phyloP scores from a whole-genome alignment of 2,113 vertebrate species.

The Plotosus lineatus region DNA sequence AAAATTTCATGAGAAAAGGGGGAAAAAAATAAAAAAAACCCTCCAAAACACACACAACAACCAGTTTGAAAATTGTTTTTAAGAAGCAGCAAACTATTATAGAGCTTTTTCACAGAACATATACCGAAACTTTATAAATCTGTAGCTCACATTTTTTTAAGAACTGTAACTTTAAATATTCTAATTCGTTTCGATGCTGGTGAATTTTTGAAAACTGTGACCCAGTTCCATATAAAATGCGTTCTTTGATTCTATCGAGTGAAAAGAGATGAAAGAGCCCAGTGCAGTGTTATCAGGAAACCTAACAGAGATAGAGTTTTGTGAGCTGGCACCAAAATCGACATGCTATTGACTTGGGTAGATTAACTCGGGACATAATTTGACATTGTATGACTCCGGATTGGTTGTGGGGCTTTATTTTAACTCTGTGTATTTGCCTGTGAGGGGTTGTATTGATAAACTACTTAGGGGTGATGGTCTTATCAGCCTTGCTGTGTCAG shows the following conservation, averaged over 20 bases:
- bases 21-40: neutral
- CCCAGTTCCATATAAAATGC: slow-evolving; percentile 40
- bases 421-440: slow-evolving; percentile 28
- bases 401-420: slow-evolving; percentile 2
- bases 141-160: neutral
- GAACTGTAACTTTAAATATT: slow-evolving; percentile 23
- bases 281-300: slow-evolving; percentile 4
- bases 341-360: slow-evolving; percentile 14
- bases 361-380: slow-evolving; percentile 27
- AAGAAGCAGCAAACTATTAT: neutral
- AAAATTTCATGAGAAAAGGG: slow-evolving; percentile 10
- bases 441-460: slow-evolving; percentile 26
- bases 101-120: neutral
- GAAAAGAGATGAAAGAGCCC: slow-evolving; percentile 28
- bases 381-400: slow-evolving; percentile 27
- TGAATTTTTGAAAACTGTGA: slow-evolving; percentile 31
- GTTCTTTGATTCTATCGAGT: slow-evolving; percentile 18
- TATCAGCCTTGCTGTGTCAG: slow-evolving; percentile 26
- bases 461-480: slow-evolving; percentile 25
- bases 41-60: neutral
- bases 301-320: slow-evolving; percentile 25
- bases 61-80: slow-evolving; percentile 6
- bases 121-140: neutral
- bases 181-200: slow-evolving; percentile 4
- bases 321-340: slow-evolving; percentile 27